These are phyloP conservation scores for Perca fluviatilis DNA, from an alignment of 2,113 vertebrate species.

Conservation along the genomic window DNA sequence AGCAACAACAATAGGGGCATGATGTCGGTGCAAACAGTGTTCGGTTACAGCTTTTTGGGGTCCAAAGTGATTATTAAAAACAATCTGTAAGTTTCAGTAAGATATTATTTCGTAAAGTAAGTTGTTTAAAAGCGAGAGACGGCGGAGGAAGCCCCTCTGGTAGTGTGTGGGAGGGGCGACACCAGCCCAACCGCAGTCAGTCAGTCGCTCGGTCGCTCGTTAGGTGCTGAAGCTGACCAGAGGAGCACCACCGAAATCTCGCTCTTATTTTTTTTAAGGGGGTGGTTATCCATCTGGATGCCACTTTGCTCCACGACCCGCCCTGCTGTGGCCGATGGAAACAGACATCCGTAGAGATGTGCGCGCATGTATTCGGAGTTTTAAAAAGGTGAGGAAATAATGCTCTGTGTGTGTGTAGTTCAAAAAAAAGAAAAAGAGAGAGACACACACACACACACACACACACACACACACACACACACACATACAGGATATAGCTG, in stretches of 20 bases:
- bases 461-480: too few relatives aligned
- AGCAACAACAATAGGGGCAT: slow-evolving; percentile 52
- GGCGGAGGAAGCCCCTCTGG: background rate
- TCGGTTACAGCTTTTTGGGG: background rate
- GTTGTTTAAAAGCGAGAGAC: background rate
- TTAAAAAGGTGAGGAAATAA: slow-evolving; percentile 84
- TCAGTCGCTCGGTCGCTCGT: slow-evolving; percentile 3
- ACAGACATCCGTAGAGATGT: slow-evolving; percentile 79
- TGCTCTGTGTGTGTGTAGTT: background rate
- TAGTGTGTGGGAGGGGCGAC: slow-evolving; percentile 74
- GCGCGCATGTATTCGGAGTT: slow-evolving; percentile 86
- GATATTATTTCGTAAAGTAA: background rate
- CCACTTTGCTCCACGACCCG: slow-evolving; percentile 13
- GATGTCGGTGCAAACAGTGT: background rate
- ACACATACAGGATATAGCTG: background rate
- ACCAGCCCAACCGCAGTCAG: slow-evolving; percentile 59
- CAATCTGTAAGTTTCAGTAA: accelerated
- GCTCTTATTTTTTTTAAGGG: too few relatives aligned
- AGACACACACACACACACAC: too few relatives aligned
- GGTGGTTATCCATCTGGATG: slow-evolving; percentile 20
- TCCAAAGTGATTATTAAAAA: background rate
- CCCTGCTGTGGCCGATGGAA: slow-evolving; percentile 77
- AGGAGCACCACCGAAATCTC: slow-evolving; percentile 9
- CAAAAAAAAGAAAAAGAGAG: too few relatives aligned
- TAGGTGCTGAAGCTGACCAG: slow-evolving; percentile 48